Evolutionary conservation across 1,140 invertebrate genomes (phyloP), one percentile per base, ranked within the genome.

Genomic region (Heterodera schachtii): DNA sequence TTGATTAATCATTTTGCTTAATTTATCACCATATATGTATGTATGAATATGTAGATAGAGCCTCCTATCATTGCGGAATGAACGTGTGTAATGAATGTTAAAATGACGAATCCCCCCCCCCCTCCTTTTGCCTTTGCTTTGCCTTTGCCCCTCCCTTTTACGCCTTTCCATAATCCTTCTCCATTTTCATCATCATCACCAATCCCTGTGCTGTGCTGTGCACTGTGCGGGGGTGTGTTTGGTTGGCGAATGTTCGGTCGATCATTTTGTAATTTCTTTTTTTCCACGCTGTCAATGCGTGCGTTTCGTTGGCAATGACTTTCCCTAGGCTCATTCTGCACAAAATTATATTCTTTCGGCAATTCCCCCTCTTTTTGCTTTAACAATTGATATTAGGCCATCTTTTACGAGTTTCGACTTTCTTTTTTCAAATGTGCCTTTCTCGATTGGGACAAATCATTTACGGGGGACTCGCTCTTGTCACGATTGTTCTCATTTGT

Each of bases 381-480:
- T 52, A 52, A 52, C 47, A 44, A 75, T 44, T 31, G 13, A 46
- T 31, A n/a, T 76, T 31, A 31, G 31, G 31, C 31, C 31, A 76
- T 76, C 43, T 21, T 76, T 52, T 76, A 19, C 31, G 31, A 31
- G 31, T 31, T 31, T 31, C 31, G 0, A 31, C 31, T 49, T 49
- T 52, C 21, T 57, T 19, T 60, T 77, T 43, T 43, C 9, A 71
- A 71, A 85, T 86, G 84, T 86, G 85, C 73, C 60, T 85, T 64
- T 84, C 85, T 9, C 57, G 57, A 16, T 41, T 86, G 67, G 82
- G 82, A 9, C 85, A 86, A 76, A 86, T 86, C 60, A 69, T 86
- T 43, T 86, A 86, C 76, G 85, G 82, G 19, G 52, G 46, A 21
- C 49, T 81, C 2, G 78, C 83, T 46, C 52, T 85, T 41, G 43